Base-by-base conservation (phyloP, 2,113 vertebrate genomes). In the Scalopus aquaticus region DNA sequence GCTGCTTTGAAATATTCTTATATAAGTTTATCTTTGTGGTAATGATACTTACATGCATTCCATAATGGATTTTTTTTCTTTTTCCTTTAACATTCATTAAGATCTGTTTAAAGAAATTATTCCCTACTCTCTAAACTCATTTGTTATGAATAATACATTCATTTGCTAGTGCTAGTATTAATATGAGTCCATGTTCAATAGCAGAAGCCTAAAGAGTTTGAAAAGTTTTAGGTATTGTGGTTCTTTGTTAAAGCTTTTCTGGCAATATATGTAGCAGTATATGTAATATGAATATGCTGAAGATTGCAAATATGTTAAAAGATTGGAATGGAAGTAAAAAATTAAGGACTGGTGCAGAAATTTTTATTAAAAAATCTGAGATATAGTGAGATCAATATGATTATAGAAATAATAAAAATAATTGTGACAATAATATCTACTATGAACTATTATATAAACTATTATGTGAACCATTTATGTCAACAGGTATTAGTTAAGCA, bases 61-160 rank as follows among this genome's bases (percentile, higher is more conserved):
- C 67, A n/a, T 64, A n/a, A 30, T 37, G 46, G 5, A 3, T 28
- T 62, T 1, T 44, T 67, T 62, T 79, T 83, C 70, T 8, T 83
- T 91, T 94, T 60, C 51, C 46, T 90, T 3, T 81, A 67, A 54
- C 28, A 37, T 93, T 90, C 26, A 32, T 42, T 94, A 51, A 22
- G 30, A 46, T 79, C 56, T 54, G 1, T 80, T 80, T 49, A 46
- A 81, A 86, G 30, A 93, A 44, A 76, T 39, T 24, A 39, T 54
- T 83, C 51, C 5, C 28, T 81, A 83, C 1, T 67, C 54, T 87
- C 70, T 90, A 58, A 44, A 62, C 28, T 88, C 80, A 44, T 82
- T 81, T 87, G 35, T 72, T 81, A 91, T 73, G 28, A 70, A 80
- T 16, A 79, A 32, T 39, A 93, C 42, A 26, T 72, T 88, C 39